A percentile compares a stretch with the other conserved stretches of the same genome.
Conservation (phyloP, 2,113 vertebrate species). For the Carassius auratus region DNA sequence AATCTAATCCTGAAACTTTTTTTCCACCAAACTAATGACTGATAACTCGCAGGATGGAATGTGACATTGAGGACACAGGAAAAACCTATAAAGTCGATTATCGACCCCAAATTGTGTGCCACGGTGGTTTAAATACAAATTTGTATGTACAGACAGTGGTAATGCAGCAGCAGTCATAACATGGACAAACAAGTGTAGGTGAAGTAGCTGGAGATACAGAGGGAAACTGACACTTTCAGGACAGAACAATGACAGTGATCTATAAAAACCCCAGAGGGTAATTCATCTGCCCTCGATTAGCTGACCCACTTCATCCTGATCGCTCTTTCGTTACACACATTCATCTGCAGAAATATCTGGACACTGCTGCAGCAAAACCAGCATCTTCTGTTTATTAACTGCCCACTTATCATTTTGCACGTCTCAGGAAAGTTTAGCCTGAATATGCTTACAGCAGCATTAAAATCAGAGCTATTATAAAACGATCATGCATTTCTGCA, state of each 20-base stretch:
- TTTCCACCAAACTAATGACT: background rate
- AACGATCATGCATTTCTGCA: background rate
- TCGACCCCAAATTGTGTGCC: background rate
- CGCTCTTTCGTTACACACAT: constrained; percentile 36
- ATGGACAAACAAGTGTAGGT: background rate
- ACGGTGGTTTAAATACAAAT: background rate
- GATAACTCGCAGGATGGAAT: background rate
- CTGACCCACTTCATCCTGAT: constrained; percentile 59
- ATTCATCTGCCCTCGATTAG: constrained; percentile 60
- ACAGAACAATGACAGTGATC: constrained; percentile 60
- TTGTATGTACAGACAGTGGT: background rate
- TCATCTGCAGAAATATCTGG: background rate
- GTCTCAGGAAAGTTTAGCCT: too few species aligned
- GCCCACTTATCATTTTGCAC: background rate
- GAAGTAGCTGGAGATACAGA: constrained; percentile 47
- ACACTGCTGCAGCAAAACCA: background rate
- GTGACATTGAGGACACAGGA: background rate
- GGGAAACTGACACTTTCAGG: constrained; percentile 51
- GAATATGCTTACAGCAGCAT: background rate
- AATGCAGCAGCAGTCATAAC: background rate
- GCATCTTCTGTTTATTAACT: background rate
- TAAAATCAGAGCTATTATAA: background rate
- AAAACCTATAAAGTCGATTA: background rate
- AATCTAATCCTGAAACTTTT: background rate
- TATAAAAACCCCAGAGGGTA: constrained; percentile 61